These are phyloP conservation scores for Tragelaphus strepsiceros DNA, from an alignment of 2,113 vertebrate species.

Conservation along the genomic window DNA sequence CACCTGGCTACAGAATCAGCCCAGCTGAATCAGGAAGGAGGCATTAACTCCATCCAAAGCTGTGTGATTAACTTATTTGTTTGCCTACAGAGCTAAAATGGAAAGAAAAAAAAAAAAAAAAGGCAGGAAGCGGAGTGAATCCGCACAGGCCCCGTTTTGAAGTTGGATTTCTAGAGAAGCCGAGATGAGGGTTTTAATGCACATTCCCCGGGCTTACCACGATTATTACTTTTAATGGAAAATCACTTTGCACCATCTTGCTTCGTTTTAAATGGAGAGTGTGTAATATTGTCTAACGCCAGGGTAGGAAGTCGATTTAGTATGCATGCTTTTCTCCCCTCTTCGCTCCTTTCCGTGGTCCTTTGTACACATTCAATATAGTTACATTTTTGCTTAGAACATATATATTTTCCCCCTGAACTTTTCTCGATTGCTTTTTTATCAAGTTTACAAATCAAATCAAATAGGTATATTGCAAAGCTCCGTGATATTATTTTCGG, in stretches of 20 bases:
- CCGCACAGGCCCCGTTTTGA: background rate
- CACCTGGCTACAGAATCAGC: conserved; percentile 2
- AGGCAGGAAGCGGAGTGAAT: background rate
- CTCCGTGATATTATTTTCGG: conserved; percentile 84
- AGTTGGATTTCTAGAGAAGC: conserved; percentile 44
- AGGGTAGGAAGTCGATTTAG: conserved; percentile 70
- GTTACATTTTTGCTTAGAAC: conserved; percentile 79
- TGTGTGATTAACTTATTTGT: conserved; percentile 73
- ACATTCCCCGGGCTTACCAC: conserved; percentile 47
- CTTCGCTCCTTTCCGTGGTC: background rate
- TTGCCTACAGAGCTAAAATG: conserved; percentile 41
- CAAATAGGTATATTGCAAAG: conserved; percentile 88
- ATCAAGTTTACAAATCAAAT: conserved; percentile 90
- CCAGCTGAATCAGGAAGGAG: background rate
- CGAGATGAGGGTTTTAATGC: conserved; percentile 56
- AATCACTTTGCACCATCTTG: conserved; percentile 64
- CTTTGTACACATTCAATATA: conserved; percentile 77
- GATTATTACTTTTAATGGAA: conserved; percentile 68
- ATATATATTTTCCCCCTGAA: conserved; percentile 79
- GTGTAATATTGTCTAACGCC: conserved; percentile 70
- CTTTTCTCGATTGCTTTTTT: conserved; percentile 87
- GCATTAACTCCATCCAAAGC: conserved; percentile 58
- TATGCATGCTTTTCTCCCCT: conserved; percentile 72
- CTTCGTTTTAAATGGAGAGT: conserved; percentile 67
- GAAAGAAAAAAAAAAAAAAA: background rate